These are phyloP conservation scores for Odontomachus brunneus DNA, from an alignment of 1,140 invertebrate species.

Conservation along the genomic window DNA sequence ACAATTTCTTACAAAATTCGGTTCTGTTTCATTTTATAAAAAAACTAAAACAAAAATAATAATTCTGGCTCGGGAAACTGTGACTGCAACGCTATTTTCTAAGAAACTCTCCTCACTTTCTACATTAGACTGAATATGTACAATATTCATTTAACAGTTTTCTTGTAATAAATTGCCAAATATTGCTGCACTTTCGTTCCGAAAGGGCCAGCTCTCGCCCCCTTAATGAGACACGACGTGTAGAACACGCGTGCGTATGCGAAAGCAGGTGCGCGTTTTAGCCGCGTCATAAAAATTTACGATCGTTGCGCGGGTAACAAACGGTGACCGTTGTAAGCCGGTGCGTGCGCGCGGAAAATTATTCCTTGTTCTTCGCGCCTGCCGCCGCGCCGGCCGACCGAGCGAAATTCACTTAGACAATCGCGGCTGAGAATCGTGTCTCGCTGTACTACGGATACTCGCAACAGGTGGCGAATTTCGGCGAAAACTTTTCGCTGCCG, in stretches of 20 bases:
- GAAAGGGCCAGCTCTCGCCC: too few relatives aligned
- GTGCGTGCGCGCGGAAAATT: background rate
- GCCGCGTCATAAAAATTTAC: background rate
- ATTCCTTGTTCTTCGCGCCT: background rate
- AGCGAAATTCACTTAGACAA: conserved; percentile 34
- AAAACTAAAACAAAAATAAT: too few relatives aligned
- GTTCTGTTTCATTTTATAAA: too few relatives aligned
- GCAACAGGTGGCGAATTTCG: conserved; percentile 48
- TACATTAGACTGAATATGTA: too few relatives aligned
- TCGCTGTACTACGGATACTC: conserved; percentile 25
- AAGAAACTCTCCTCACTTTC: too few relatives aligned
- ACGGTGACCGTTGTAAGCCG: background rate
- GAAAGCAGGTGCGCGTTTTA: background rate
- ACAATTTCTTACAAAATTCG: too few relatives aligned
- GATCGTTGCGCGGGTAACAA: background rate
- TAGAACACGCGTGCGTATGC: background rate
- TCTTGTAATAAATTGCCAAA: too few relatives aligned
- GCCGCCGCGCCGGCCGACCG: too few relatives aligned
- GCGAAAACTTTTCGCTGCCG: background rate
- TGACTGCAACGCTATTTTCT: too few relatives aligned
- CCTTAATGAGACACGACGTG: background rate
- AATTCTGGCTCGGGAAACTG: too few relatives aligned
- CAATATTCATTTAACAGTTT: too few relatives aligned
- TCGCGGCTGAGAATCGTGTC: conserved; percentile 10
- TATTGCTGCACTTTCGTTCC: too few relatives aligned